phyloP scores from a whole-genome alignment of 2,888 invertebrate genomes.

The Odontomyia ornata region DNA sequence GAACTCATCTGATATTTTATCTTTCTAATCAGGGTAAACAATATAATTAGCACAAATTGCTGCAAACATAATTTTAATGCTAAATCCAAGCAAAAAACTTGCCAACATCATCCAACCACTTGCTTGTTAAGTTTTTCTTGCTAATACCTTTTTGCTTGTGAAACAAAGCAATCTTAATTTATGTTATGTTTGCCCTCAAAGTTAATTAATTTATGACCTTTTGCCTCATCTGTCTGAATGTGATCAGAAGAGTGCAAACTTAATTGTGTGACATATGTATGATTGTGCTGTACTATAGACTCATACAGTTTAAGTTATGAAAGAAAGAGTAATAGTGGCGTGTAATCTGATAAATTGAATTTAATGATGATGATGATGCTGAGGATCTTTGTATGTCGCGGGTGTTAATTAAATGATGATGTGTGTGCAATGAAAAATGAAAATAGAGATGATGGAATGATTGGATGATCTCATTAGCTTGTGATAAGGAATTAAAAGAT shows the following conservation, averaged over 20 bases:
- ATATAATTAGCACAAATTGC: no score
- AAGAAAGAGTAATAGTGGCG: not conserved
- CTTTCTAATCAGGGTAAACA: no score
- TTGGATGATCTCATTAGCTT: not conserved
- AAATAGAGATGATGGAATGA: not conserved
- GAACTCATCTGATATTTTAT: no score
- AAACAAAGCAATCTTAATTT: not conserved
- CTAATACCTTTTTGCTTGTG: no score
- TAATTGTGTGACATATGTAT: no score
- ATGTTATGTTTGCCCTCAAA: not conserved
- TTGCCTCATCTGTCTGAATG: not conserved
- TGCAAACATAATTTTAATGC: no score
- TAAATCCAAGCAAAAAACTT: no score
- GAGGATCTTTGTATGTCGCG: conserved; percentile 1
- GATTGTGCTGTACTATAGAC: no score
- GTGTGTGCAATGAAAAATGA: not conserved
- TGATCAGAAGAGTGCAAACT: not conserved
- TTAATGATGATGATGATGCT: conserved; percentile 5
- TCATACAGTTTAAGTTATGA: not conserved
- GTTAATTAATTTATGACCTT: not conserved
- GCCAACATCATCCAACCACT: no score
- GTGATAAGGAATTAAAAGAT: not conserved
- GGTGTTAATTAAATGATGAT: conserved; percentile 32
- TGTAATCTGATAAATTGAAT: conserved; percentile 7
- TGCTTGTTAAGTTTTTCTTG: no score